Evolutionary conservation across 2,113 vertebrate species (phyloP).

Genomic region (Amia ocellicauda): DNA sequence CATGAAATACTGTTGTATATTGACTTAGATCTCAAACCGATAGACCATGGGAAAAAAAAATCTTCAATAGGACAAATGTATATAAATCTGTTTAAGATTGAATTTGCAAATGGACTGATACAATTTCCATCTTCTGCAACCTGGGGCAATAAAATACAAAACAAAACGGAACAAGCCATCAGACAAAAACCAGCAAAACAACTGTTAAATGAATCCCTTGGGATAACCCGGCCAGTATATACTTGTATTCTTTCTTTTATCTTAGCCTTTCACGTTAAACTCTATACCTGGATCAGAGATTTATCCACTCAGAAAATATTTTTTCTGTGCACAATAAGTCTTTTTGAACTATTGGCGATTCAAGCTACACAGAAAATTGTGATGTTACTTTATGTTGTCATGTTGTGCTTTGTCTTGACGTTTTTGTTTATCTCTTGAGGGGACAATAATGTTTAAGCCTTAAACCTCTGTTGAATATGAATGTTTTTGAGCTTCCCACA

Average conservation of each 20-base stretch:
- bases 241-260: neutral
- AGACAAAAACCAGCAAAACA: no score
- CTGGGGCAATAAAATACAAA: neutral
- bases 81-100: neutral
- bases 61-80: neutral
- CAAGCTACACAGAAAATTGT: neutral
- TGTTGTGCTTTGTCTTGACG: neutral
- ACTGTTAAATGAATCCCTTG: neutral
- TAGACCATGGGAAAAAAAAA: neutral
- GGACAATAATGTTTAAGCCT: neutral
- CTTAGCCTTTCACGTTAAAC: neutral
- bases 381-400: neutral
- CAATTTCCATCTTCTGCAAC: neutral
- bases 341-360: neutral
- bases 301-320: neutral
- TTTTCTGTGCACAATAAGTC: neutral
- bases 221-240: neutral
- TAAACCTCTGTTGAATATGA: neutral
- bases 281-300: neutral
- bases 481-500: neutral
- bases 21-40: neutral
- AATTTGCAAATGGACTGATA: neutral
- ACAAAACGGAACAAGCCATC: no score
- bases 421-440: neutral
- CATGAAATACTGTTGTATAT: slow-evolving; percentile 14